Conservation (phyloP, 2,113 vertebrate genomes). For the Tupaia tana region DNA sequence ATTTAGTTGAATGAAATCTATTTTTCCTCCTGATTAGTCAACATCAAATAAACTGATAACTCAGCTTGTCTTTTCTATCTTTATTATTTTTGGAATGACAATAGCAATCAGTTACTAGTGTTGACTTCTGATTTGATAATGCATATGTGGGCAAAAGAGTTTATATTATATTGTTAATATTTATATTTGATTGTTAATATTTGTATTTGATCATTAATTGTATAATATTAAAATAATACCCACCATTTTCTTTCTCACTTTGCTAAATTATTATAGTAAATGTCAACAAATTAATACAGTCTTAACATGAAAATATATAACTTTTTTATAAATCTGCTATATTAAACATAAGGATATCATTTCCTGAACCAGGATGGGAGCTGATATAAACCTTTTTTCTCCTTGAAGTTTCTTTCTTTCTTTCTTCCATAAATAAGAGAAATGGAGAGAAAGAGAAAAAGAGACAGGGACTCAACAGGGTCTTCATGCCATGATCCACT, state of each 20-base stretch:
- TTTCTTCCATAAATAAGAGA: no score
- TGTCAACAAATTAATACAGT: neutral
- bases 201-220: no score
- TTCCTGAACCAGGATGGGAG: neutral
- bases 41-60: neutral
- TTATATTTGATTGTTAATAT: no score
- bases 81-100: conserved; percentile 37
- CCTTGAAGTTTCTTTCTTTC: no score
- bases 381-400: neutral
- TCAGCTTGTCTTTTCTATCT: neutral
- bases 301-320: neutral
- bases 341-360: neutral
- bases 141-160: neutral
- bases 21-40: neutral
- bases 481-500: no score
- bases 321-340: neutral
- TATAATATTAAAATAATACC: neutral
- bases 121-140: conserved; percentile 21
- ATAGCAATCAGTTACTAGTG: neutral
- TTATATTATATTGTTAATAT: neutral
- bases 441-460: no score
- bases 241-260: conserved; percentile 4
- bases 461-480: no score
- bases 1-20: neutral
- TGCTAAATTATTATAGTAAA: neutral